Evolutionary conservation across 2,888 invertebrate species (phyloP).

Genomic region (Drosophila sordidapex): DNA sequence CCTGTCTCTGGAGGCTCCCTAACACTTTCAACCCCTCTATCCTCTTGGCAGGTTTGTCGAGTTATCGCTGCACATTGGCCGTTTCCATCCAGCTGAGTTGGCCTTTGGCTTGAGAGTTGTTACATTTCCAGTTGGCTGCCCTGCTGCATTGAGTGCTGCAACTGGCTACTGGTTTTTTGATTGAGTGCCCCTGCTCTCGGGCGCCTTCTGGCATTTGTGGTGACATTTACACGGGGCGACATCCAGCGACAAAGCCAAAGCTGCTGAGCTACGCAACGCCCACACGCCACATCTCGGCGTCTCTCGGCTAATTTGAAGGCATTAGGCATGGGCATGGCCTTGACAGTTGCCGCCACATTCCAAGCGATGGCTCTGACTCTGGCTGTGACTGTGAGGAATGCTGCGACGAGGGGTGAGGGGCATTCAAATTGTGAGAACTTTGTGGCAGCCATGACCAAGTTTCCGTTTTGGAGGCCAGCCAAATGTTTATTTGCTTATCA

Average conservation of each 20-base stretch:
- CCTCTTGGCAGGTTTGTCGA: neutral
- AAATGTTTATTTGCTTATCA: constrained; percentile 68
- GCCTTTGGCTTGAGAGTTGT: constrained; percentile 67
- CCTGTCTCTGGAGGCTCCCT: neutral
- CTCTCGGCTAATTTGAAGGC: constrained; percentile 15
- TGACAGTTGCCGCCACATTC: constrained; percentile 51
- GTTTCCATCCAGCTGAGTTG: constrained; percentile 65
- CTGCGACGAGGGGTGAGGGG: constrained; percentile 31
- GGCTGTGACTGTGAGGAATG: constrained; percentile 37
- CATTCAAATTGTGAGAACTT: constrained; percentile 75
- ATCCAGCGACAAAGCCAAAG: constrained; percentile 63
- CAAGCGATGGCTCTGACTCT: constrained; percentile 30
- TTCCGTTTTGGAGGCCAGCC: constrained; percentile 54
- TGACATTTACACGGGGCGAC: constrained; percentile 76
- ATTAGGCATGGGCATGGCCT: constrained; percentile 48
- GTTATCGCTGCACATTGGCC: constrained; percentile 19
- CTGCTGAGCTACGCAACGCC: constrained; percentile 76
- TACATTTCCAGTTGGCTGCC: constrained; percentile 72
- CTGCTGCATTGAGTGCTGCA: constrained; percentile 35
- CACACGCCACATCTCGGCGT: constrained; percentile 53
- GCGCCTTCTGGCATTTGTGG: constrained; percentile 64
- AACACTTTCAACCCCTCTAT: neutral
- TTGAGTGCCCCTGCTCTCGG: constrained; percentile 49
- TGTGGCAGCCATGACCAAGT: constrained; percentile 68
- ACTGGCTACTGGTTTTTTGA: constrained; percentile 68